Conservation (phyloP, 2,888 invertebrate species). For the Lasiommata megera region DNA sequence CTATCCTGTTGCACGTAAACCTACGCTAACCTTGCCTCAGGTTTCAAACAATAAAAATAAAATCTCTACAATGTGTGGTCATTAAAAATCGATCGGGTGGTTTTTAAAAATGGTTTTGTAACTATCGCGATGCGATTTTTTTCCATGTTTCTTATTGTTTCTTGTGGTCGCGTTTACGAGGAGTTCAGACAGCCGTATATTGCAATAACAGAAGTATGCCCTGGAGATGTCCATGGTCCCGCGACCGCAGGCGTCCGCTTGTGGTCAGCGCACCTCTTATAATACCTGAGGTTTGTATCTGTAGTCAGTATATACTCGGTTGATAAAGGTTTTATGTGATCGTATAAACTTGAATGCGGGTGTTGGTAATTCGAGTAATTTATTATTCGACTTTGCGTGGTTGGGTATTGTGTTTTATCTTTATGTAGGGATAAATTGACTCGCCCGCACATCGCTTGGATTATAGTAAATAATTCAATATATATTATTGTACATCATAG, state of each 20-base stretch:
- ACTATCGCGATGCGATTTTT: background rate
- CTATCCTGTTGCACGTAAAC: slow-evolving; percentile 55
- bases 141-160: background rate
- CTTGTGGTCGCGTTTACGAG: background rate
- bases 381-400: background rate
- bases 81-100: background rate
- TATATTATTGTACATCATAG: no score
- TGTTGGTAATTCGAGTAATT: background rate
- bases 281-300: slow-evolving; percentile 59
- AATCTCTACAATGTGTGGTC: background rate
- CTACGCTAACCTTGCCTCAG: slow-evolving; percentile 1
- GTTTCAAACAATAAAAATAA: background rate
- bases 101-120: background rate
- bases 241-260: slow-evolving; percentile 57
- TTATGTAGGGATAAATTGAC: no score
- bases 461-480: no score
- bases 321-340: background rate
- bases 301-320: background rate
- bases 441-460: no score
- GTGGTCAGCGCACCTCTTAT: slow-evolving; percentile 59
- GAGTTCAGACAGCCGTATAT: slow-evolving; percentile 42
- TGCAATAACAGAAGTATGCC: slow-evolving; percentile 53
- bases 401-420: background rate
- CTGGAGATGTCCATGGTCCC: slow-evolving; percentile 75
- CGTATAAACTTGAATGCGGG: slow-evolving; percentile 7